These are phyloP conservation scores for Sula dactylatra DNA, from an alignment of 2,113 vertebrate species.

Conservation along the genomic window DNA sequence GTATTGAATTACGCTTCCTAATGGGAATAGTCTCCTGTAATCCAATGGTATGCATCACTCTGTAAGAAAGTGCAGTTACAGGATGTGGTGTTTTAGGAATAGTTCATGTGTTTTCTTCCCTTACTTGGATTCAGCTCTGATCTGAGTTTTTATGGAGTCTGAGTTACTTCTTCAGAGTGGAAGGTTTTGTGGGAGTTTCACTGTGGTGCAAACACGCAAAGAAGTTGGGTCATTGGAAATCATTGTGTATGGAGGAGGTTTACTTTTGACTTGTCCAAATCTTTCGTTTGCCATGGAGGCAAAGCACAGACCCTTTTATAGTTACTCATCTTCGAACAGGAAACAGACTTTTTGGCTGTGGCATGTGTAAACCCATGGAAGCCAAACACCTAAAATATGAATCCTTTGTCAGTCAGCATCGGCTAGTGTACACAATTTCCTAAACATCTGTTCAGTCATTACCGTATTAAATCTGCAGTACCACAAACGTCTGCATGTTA, in stretches of 20 bases:
- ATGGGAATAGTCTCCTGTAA: background rate
- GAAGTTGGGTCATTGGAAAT: background rate
- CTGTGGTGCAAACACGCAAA: background rate
- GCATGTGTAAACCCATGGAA: background rate
- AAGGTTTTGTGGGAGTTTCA: background rate
- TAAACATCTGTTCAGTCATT: constrained; percentile 32
- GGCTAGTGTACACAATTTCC: constrained; percentile 10
- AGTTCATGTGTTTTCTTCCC: background rate
- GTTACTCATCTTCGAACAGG: background rate
- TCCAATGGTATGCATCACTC: background rate
- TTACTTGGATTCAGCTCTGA: background rate
- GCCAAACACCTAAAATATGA: background rate
- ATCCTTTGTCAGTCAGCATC: background rate
- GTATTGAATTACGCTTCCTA: constrained; percentile 39
- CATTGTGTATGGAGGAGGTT: background rate
- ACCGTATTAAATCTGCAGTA: background rate
- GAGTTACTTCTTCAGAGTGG: background rate
- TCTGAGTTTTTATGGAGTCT: background rate
- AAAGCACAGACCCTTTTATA: background rate
- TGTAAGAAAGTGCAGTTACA: background rate
- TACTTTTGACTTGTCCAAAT: background rate
- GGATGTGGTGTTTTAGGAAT: background rate
- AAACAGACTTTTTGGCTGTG: background rate
- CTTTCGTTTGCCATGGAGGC: background rate
- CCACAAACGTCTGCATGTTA: background rate